Base-by-base conservation (phyloP, 2,888 invertebrate species). In the Callyntrura sp. region DNA sequence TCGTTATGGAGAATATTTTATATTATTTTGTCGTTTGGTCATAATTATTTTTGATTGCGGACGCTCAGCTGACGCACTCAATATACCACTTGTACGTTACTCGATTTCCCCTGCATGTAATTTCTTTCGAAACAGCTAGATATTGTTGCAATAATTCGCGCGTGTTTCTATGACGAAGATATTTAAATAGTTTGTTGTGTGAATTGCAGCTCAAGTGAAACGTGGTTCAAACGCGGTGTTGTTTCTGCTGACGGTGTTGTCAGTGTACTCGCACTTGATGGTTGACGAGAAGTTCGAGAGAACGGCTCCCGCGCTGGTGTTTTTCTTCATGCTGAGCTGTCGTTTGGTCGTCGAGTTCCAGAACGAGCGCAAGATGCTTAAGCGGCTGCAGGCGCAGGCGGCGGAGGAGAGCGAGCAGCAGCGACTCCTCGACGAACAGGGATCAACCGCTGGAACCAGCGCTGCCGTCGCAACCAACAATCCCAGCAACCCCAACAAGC, bases 201-300 rank as follows among this genome's bases (percentile, higher is more conserved):
- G 35, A 20, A 1, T 17, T 70, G 57, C 95, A 98, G 98, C 98
- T 95, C 97, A 97, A 95, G 95, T 98, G 91, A 99, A 99, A 95
- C 98, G 98, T 94, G 96, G 96, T 76, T 98, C 98, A 65, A 99
- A 99, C 95, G 95, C 97, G 11, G 96, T 97, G 48, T 96, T 99
- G 90, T 95, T 99, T 62, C 92, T 97, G 82, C 95, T 98, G 92
- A 98, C 98, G 96, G 94, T 98, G 91, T 96, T 98, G 95, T 98
- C 98, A 51, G 97, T 98, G 85, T 98, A 99, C 95, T 98, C 98
- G 14, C 98, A 98, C 94, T 96, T 97, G 94, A 97, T 98, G 97
- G 97, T 98, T 48, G 97, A 97, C 83, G 98, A 98, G 94, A 98
- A 98, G 93, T 97, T 98, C 94, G 98, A 98, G 94, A 96, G 98